Conservation (phyloP, 2,888 invertebrate species). For the Cephonodes hylas region DNA sequence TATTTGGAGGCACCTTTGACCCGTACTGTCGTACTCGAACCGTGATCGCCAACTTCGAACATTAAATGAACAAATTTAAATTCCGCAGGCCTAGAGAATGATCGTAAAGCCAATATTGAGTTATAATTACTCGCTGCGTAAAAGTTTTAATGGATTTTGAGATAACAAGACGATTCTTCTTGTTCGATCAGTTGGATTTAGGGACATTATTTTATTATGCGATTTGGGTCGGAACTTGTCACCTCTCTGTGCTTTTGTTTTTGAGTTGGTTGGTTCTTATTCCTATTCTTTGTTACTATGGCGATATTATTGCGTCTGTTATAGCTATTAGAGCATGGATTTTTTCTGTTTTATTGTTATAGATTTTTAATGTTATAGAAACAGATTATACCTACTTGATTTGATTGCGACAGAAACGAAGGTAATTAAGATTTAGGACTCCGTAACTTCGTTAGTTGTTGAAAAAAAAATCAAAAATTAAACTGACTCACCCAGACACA, state of each 20-base stretch:
- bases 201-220: background rate
- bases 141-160: constrained; percentile 65
- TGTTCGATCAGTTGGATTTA: constrained; percentile 24
- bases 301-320: too few species aligned
- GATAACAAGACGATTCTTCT: constrained; percentile 46
- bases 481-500: background rate
- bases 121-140: constrained; percentile 57
- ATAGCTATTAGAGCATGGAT: too few species aligned
- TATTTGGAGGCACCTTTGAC: background rate
- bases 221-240: background rate
- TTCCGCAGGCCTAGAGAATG: constrained; percentile 30
- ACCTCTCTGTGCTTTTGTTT: background rate
- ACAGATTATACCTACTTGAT: too few species aligned
- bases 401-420: too few species aligned
- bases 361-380: too few species aligned
- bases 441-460: background rate
- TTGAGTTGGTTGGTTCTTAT: too few species aligned
- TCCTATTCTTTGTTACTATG: too few species aligned
- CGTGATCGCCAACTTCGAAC: constrained; percentile 5
- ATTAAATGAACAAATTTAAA: constrained; percentile 42
- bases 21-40: background rate
- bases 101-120: constrained; percentile 57
- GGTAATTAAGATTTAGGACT: too few species aligned
- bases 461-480: background rate
- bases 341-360: too few species aligned